A percentile compares a stretch with the other conserved stretches of the same genome.
Conservation (phyloP, 1,140 invertebrate genomes). For the Lordiphosa mommai region DNA sequence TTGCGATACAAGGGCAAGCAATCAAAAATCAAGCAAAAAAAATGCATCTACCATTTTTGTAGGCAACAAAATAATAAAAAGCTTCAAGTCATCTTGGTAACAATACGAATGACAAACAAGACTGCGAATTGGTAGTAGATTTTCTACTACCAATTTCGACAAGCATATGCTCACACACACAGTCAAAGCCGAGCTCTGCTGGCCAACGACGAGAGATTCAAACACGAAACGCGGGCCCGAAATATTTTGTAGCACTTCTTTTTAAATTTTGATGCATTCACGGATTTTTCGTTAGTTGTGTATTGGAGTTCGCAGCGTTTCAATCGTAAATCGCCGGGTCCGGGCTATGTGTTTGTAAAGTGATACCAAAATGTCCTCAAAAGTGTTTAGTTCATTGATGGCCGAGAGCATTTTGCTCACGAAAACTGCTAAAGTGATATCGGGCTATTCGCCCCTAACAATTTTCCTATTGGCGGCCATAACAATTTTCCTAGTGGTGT, state of each 20-base stretch:
- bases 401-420: constrained; percentile 70
- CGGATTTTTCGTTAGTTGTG: constrained; percentile 72
- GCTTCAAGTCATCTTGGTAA: constrained; percentile 49
- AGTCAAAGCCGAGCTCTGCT: constrained; percentile 45
- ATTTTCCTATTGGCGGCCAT: constrained; percentile 58
- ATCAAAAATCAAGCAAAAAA: constrained; percentile 12
- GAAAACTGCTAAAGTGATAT: constrained; percentile 57
- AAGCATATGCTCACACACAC: constrained; percentile 3
- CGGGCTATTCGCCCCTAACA: constrained; percentile 69
- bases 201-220: constrained; percentile 23
- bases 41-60: constrained; percentile 30
- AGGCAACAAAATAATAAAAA: constrained; percentile 18
- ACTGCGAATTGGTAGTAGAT: constrained; percentile 25
- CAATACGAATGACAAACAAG: constrained; percentile 20
- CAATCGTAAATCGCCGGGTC: constrained; percentile 27
- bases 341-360: constrained; percentile 18
- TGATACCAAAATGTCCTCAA: constrained; percentile 57
- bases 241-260: constrained; percentile 77
- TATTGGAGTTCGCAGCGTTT: constrained; percentile 67
- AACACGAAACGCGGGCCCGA: constrained; percentile 57
- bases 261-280: constrained; percentile 80
- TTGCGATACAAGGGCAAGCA: constrained; percentile 26
- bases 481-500: constrained; percentile 63
- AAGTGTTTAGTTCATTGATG: constrained; percentile 64
- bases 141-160: constrained; percentile 30